Evolutionary conservation across 2,113 vertebrate species (phyloP).

Genomic region (Takifugu bimaculatus): DNA sequence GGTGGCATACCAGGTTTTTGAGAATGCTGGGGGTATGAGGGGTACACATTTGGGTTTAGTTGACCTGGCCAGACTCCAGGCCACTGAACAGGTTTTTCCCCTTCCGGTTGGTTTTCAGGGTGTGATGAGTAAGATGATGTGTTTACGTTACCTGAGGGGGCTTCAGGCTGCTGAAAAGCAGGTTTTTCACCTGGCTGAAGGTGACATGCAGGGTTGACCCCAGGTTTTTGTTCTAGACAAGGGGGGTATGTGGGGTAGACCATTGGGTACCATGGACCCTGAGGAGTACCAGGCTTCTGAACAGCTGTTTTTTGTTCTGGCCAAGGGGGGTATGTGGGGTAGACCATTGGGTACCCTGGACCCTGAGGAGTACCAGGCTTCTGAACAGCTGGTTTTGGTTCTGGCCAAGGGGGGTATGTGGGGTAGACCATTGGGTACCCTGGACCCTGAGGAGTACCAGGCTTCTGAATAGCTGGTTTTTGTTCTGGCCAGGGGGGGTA

Average conservation of each 20-base stretch:
- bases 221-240: not conserved
- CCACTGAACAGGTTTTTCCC: not conserved
- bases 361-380: not conserved
- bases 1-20: no score
- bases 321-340: not conserved
- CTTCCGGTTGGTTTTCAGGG: not conserved
- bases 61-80: not conserved
- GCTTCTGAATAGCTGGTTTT: not conserved
- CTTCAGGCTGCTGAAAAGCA: not conserved
- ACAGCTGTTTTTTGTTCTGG: no score
- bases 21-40: no score
- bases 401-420: not conserved
- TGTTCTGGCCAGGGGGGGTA: not conserved
- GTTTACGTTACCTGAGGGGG: not conserved
- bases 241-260: not conserved
- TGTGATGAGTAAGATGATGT: not conserved
- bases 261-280: not conserved
- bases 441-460: not conserved
- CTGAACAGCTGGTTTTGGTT: not conserved
- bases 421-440: not conserved
- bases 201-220: not conserved
- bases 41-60: no score
- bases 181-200: not conserved
- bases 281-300: not conserved
- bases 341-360: not conserved